Evolutionary conservation across 1,140 invertebrate species (phyloP).

Genomic region (Stenopsyche tienmushanensis): DNA sequence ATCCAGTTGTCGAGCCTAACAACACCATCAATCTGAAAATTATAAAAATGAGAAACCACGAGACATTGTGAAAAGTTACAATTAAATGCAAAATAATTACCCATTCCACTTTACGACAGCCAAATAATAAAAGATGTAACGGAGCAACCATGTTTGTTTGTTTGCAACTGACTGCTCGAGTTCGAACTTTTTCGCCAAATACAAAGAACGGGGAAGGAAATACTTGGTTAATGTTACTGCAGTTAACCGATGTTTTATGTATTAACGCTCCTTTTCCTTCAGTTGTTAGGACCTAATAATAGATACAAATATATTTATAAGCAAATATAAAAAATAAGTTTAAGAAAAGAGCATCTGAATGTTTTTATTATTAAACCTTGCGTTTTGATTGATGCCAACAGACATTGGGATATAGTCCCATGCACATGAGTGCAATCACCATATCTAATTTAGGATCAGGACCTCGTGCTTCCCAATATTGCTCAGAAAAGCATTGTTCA

Average conservation of each 20-base stretch:
- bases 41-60: not conserved
- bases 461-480: constrained; percentile 72
- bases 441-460: constrained; percentile 82
- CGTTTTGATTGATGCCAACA: constrained; percentile 94
- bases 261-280: constrained; percentile 93
- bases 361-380: constrained; percentile 61
- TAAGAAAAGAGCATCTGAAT: not conserved
- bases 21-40: constrained; percentile 59
- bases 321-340: not conserved
- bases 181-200: constrained; percentile 97
- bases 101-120: constrained; percentile 80
- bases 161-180: constrained; percentile 94
- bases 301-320: constrained; percentile 11
- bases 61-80: not conserved
- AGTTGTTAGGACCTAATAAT: constrained; percentile 79
- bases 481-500: constrained; percentile 76
- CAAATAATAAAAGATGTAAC: constrained; percentile 90
- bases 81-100: constrained; percentile 44
- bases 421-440: constrained; percentile 80
- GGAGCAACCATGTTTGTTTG: constrained; percentile 97
- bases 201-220: constrained; percentile 96
- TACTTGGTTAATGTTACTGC: constrained; percentile 76
- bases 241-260: constrained; percentile 97
- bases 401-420: constrained; percentile 96
- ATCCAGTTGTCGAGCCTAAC: constrained; percentile 90